These are phyloP conservation scores for Cataglyphis cursor DNA, from an alignment of 2,888 invertebrate species.

Conservation along the genomic window DNA sequence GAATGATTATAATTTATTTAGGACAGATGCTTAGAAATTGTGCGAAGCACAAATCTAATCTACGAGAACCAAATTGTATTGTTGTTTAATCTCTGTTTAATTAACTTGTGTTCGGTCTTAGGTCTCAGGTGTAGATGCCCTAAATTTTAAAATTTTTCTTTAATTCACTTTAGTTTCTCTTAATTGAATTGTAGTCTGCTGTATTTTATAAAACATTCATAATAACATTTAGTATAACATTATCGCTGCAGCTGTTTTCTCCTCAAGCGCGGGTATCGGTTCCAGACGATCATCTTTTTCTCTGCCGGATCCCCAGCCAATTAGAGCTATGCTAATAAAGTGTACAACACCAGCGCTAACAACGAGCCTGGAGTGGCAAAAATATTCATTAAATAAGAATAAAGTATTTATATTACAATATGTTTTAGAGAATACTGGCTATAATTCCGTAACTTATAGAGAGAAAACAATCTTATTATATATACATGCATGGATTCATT, in stretches of 20 bases:
- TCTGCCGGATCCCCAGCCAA: conserved; percentile 92
- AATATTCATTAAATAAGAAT: neutral
- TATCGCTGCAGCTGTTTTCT: conserved; percentile 94
- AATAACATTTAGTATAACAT: conserved; percentile 90
- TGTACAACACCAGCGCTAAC: conserved; percentile 91
- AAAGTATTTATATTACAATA: neutral
- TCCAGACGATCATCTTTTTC: conserved; percentile 88
- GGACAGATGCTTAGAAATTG: conserved; percentile 65
- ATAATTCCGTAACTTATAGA: conserved; percentile 2
- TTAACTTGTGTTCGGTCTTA: conserved; percentile 37
- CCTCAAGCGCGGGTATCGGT: conserved; percentile 91
- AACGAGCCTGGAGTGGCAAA: conserved; percentile 89
- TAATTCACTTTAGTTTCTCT: neutral
- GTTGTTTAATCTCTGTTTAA: conserved; percentile 33
- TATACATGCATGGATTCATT: neutral
- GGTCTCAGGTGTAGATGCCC: neutral
- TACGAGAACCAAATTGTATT: conserved; percentile 24
- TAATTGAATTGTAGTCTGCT: neutral
- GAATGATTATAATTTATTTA: neutral
- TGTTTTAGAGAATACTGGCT: neutral
- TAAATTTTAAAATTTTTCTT: conserved; percentile 2
- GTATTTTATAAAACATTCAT: neutral
- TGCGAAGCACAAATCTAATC: conserved; percentile 36
- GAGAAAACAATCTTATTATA: neutral
- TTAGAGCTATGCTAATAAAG: conserved; percentile 91